phyloP scores from a whole-genome alignment of 1,140 invertebrate genomes.

The Pachypsylla venusta region DNA sequence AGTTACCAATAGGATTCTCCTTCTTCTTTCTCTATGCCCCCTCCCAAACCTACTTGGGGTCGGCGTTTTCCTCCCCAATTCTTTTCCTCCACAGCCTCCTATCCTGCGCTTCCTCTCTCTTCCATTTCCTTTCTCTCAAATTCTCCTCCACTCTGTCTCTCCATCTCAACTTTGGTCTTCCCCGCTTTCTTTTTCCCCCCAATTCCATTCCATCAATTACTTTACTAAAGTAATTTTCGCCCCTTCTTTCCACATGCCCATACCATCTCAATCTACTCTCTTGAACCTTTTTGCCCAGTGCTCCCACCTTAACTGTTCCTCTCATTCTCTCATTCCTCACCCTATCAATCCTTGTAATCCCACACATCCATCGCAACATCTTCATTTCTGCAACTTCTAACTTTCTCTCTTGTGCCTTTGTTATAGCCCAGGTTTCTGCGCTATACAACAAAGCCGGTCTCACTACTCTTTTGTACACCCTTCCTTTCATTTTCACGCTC shows the following conservation, averaged over 20 bases:
- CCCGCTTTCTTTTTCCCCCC: background rate
- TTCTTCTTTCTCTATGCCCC: background rate
- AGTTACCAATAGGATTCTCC: no score
- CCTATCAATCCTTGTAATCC: constrained; percentile 11
- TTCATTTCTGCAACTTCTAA: constrained; percentile 10
- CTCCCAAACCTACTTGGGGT: background rate
- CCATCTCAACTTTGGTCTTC: constrained; percentile 11
- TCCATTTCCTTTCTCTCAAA: background rate
- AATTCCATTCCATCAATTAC: background rate
- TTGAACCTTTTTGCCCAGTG: background rate
- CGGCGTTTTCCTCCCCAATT: background rate
- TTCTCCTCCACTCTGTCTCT: background rate
- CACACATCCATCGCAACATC: background rate
- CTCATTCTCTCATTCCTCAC: constrained; percentile 10
- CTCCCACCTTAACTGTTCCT: background rate
- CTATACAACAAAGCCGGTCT: constrained; percentile 7
- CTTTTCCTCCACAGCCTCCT: background rate
- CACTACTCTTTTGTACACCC: background rate
- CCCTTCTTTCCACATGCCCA: constrained; percentile 9
- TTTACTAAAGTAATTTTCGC: background rate
- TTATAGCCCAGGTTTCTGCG: constrained; percentile 6
- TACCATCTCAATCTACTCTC: constrained; percentile 11
- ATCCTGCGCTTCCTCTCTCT: background rate
- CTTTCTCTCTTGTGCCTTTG: constrained; percentile 1
- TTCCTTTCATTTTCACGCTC: background rate